phyloP scores from a whole-genome alignment of 53 echinoderm and acorn worm species.

The Stichopus horrens region DNA sequence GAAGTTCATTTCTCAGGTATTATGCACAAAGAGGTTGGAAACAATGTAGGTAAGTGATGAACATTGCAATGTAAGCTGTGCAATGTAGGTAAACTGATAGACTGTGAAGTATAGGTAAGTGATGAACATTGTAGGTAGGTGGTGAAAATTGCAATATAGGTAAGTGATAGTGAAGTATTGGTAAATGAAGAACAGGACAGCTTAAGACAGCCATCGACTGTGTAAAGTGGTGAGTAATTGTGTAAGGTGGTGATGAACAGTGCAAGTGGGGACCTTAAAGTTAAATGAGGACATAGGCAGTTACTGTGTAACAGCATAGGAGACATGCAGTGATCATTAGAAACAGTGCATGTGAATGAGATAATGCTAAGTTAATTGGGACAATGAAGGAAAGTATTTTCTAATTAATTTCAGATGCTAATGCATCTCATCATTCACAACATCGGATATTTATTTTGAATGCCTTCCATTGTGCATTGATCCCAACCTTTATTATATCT shows the following conservation, averaged over 20 bases:
- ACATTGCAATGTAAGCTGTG: neutral
- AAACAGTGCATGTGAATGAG: no score
- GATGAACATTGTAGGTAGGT: neutral
- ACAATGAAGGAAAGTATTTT: no score
- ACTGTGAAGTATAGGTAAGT: neutral
- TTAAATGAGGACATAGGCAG: no score
- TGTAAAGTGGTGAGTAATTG: neutral
- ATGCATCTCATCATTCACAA: no score
- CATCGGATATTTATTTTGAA: no score
- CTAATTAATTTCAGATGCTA: no score
- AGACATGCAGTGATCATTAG: no score
- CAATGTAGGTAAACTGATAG: neutral
- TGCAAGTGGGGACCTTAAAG: neutral
- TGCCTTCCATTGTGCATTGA: no score
- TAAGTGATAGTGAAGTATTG: neutral
- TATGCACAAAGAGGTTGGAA: constrained; percentile 34
- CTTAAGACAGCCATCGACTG: no score
- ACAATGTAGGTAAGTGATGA: constrained; percentile 9
- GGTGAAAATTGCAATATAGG: neutral
- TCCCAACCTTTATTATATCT: no score
- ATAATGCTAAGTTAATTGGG: no score
- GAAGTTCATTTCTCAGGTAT: constrained; percentile 29
- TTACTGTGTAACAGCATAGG: no score
- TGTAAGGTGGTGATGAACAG: neutral
- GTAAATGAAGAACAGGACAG: neutral